These are phyloP conservation scores for Drosophila micromelanica DNA, from an alignment of 1,140 invertebrate genomes.

Conservation along the genomic window DNA sequence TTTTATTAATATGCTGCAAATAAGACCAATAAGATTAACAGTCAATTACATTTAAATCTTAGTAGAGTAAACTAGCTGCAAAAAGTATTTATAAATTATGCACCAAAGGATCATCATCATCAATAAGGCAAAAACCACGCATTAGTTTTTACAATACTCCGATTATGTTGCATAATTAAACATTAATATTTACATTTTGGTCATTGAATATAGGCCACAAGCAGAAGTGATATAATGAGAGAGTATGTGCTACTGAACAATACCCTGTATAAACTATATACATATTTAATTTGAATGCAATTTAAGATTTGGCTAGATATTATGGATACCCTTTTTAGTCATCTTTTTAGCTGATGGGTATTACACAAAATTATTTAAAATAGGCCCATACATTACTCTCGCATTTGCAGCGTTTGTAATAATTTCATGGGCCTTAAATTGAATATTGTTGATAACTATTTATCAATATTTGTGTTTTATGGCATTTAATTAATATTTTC, in stretches of 20 bases:
- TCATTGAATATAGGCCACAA: not conserved
- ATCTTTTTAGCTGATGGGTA: slow-evolving; percentile 1
- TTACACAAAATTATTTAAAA: slow-evolving; percentile 22
- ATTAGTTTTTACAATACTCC: slow-evolving; percentile 18
- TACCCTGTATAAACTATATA: not conserved
- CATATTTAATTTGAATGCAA: not conserved
- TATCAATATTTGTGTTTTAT: slow-evolving; percentile 53
- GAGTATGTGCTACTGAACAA: not conserved
- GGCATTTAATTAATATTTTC: slow-evolving; percentile 58
- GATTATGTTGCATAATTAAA: slow-evolving; percentile 47
- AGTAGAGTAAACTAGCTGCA: slow-evolving; percentile 25
- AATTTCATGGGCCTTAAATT: slow-evolving; percentile 35
- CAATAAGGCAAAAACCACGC: slow-evolving; percentile 19
- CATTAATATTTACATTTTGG: slow-evolving; percentile 42
- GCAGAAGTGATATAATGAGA: not conserved
- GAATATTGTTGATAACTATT: slow-evolving; percentile 47
- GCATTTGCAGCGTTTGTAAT: slow-evolving; percentile 30
- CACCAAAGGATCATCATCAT: slow-evolving; percentile 15
- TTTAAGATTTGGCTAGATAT: no score
- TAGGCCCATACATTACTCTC: slow-evolving; percentile 24
- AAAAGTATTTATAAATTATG: slow-evolving; percentile 30
- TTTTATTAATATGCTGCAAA: slow-evolving; percentile 31
- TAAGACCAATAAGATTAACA: slow-evolving; percentile 51
- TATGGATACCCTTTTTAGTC: not conserved
- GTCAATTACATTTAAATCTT: slow-evolving; percentile 42